A percentile compares a stretch with the other conserved stretches of the same genome.
Evolutionary conservation across 2,113 vertebrate species (phyloP).

Genomic region (Tursiops truncatus): DNA sequence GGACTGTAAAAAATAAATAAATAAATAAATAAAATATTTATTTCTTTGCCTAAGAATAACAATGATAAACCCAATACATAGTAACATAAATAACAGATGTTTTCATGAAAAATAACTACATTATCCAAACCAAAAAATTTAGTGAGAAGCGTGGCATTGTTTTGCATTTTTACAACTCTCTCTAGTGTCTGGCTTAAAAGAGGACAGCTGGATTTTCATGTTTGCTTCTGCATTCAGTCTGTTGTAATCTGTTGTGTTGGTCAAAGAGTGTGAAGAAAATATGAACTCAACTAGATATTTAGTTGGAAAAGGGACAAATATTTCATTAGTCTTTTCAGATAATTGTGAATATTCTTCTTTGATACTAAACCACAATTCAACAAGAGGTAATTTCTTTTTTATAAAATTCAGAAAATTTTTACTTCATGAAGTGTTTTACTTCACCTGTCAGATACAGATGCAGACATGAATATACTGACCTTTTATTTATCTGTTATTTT

Average conservation of each 20-base stretch:
- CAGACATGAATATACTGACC: background rate
- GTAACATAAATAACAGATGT: background rate
- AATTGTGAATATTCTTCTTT: background rate
- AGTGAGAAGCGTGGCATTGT: background rate
- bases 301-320: background rate
- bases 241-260: background rate
- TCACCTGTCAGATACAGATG: slow-evolving; percentile 3
- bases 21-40: background rate
- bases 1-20: too few relatives aligned
- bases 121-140: background rate
- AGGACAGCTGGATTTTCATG: background rate
- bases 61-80: background rate
- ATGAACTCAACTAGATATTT: background rate
- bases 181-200: background rate
- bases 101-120: background rate
- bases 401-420: background rate
- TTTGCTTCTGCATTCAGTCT: background rate
- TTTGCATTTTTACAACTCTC: background rate
- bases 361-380: background rate
- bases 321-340: background rate
- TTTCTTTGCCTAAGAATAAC: background rate
- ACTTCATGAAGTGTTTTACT: background rate
- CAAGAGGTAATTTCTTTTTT: background rate
- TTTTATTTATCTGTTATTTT: slow-evolving; percentile 28
- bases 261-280: background rate